Conservation (phyloP, 2,797 vertebrate genomes). For the Brachyrhaphis roseni region DNA sequence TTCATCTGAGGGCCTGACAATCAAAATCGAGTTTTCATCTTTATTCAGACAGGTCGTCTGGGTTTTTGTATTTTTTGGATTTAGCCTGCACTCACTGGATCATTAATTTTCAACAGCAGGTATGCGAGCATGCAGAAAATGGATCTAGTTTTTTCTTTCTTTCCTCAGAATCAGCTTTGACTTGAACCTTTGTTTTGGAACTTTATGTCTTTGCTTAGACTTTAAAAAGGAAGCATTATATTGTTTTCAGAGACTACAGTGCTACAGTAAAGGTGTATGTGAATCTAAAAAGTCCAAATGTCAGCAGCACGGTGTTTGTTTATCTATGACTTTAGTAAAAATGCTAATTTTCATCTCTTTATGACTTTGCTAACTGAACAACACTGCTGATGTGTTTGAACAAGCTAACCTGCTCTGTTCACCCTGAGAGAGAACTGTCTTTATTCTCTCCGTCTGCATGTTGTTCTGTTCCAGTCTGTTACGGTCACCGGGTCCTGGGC, state of each 20-base stretch:
- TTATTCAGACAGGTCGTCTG: not conserved
- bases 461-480: slow-evolving; percentile 11
- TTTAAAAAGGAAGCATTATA: not conserved
- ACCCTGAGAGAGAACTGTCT: slow-evolving; percentile 42
- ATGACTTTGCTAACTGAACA: not conserved
- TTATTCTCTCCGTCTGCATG: slow-evolving; percentile 41
- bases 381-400: not conserved
- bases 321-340: not conserved
- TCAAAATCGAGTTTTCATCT: not conserved
- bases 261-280: not conserved
- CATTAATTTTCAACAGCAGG: not conserved
- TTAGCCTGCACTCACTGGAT: not conserved
- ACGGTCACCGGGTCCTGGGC: slow-evolving; percentile 29
- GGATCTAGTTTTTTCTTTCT: not conserved
- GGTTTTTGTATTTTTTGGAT: not conserved
- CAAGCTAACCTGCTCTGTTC: not conserved
- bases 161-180: not conserved
- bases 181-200: not conserved
- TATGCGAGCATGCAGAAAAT: not conserved
- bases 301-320: not conserved
- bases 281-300: not conserved
- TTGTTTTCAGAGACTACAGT: not conserved
- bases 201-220: not conserved
- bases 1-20: too few relatives aligned
- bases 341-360: not conserved